Evolutionary conservation across 1,140 invertebrate genomes (phyloP).

Genomic region (Papilio machaon): DNA sequence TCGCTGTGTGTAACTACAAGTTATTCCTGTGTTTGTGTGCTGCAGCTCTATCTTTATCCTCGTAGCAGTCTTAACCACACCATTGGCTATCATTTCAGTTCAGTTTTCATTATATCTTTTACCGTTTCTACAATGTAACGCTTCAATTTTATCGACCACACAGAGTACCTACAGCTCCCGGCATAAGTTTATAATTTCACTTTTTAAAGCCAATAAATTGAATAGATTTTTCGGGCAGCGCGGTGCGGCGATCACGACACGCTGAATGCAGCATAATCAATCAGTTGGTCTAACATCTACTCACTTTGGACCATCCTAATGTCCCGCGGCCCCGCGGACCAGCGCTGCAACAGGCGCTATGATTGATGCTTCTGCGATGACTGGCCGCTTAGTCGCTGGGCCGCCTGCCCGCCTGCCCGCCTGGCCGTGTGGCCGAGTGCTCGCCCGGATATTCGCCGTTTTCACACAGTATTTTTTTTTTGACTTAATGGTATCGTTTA

Average conservation of each 20-base stretch:
- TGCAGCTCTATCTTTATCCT: background rate
- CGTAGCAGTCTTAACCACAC: background rate
- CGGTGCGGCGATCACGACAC: background rate
- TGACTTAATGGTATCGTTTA: constrained; percentile 9
- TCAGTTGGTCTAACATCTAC: constrained; percentile 68
- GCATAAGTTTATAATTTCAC: background rate
- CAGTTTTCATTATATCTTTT: background rate
- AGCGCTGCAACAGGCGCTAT: constrained; percentile 40
- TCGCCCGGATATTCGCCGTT: constrained; percentile 43
- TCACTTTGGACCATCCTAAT: constrained; percentile 57
- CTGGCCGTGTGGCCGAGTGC: constrained; percentile 37
- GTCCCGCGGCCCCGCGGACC: constrained; percentile 42
- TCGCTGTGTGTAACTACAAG: background rate
- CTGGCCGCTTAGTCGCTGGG: constrained; percentile 45
- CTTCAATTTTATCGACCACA: background rate
- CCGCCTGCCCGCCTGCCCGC: background rate
- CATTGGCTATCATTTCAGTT: background rate
- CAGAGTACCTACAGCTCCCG: background rate
- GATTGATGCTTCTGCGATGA: constrained; percentile 68
- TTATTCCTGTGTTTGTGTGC: background rate
- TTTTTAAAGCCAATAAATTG: background rate
- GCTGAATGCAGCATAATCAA: constrained; percentile 49
- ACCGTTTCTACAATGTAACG: background rate
- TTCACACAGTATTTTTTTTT: constrained; percentile 39
- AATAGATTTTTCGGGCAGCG: background rate